Conservation (phyloP, 1,140 invertebrate genomes). For the Panagrolaimus sp. region DNA sequence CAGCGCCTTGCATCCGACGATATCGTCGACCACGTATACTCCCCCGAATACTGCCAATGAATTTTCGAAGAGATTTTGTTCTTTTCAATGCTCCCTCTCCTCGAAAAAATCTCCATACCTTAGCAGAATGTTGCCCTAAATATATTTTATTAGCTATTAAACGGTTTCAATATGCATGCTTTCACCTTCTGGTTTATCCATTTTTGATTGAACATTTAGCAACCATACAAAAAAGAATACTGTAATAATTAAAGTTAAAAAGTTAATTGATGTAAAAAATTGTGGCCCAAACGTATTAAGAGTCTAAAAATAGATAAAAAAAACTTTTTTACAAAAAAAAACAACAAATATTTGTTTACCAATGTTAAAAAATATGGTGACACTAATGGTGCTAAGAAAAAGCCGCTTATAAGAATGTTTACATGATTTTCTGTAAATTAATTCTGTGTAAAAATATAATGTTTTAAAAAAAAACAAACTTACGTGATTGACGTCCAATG, state of each 20-base stretch:
- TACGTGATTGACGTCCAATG: not conserved
- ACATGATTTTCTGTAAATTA: not conserved
- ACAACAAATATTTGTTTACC: not conserved
- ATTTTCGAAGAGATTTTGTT: constrained; percentile 7
- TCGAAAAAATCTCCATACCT: constrained; percentile 2
- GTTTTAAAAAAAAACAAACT: not conserved
- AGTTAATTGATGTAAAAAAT: constrained; percentile 14
- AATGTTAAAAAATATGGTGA: not conserved
- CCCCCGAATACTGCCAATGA: constrained; percentile 5
- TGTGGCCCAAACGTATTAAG: not conserved
- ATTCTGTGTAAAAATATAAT: not conserved
- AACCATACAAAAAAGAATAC: constrained; percentile 10
- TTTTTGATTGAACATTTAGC: constrained; percentile 8
- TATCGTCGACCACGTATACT: constrained; percentile 1
- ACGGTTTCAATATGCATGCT: not conserved
- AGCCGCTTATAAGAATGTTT: not conserved
- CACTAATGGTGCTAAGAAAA: constrained; percentile 5
- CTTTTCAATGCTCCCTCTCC: not conserved
- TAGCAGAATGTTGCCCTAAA: constrained; percentile 6
- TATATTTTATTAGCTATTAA: not conserved
- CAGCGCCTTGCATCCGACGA: constrained; percentile 1
- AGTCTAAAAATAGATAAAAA: not conserved
- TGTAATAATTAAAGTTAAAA: not conserved
- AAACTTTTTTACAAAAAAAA: constrained; percentile 5
- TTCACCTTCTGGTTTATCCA: constrained; percentile 8